Evolutionary conservation across 2,888 invertebrate species (phyloP).

Genomic region (Coenonympha glycerion): DNA sequence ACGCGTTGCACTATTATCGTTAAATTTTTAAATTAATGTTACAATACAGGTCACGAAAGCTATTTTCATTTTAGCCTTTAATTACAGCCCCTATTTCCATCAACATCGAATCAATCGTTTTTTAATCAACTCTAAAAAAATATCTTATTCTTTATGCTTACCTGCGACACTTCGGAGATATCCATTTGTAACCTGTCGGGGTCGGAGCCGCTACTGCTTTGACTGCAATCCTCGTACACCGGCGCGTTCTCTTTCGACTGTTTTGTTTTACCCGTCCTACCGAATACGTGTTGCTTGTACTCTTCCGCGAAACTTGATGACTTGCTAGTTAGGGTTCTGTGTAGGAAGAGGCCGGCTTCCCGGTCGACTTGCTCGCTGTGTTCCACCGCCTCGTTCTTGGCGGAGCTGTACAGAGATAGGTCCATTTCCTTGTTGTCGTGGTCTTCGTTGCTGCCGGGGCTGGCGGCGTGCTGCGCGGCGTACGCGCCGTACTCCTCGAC

Average conservation of each 20-base stretch:
- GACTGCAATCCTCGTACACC: slow-evolving; percentile 76
- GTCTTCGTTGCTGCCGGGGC: slow-evolving; percentile 58
- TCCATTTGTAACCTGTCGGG: slow-evolving; percentile 85
- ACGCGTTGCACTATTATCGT: too few species aligned
- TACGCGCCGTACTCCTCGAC: slow-evolving; percentile 56
- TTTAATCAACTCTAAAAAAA: too few species aligned
- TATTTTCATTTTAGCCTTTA: too few species aligned
- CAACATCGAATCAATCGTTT: too few species aligned
- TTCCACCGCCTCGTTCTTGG: slow-evolving; percentile 58
- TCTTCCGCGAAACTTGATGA: slow-evolving; percentile 52
- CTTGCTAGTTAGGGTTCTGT: slow-evolving; percentile 43
- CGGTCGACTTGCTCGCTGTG: slow-evolving; percentile 40
- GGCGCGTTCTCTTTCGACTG: slow-evolving; percentile 64
- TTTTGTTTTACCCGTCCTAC: slow-evolving; percentile 46
- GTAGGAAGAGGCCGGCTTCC: slow-evolving; percentile 46
- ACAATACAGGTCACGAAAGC: too few species aligned
- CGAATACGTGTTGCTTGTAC: slow-evolving; percentile 58
- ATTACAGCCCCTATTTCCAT: too few species aligned
- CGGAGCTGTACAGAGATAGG: slow-evolving; percentile 60
- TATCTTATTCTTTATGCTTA: too few species aligned
- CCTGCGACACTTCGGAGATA: slow-evolving; percentile 75
- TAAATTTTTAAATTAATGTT: too few species aligned
- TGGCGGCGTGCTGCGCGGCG: slow-evolving; percentile 46
- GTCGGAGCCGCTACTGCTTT: slow-evolving; percentile 83
- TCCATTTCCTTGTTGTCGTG: slow-evolving; percentile 70